phyloP scores from a whole-genome alignment of 2,113 vertebrate species.

The Delphinapterus leucas region DNA sequence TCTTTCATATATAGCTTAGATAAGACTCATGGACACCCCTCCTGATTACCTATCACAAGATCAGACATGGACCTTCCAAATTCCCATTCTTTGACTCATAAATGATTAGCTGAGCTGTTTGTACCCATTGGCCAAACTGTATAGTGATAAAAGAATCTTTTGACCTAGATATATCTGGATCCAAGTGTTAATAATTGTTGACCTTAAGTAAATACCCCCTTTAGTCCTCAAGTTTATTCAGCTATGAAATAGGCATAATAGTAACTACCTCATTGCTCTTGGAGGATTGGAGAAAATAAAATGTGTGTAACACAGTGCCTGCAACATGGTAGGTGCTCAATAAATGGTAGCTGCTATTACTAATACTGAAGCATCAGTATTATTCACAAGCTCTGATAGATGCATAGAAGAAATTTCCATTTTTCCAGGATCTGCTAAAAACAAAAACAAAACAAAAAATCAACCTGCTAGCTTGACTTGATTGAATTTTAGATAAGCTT shows the following conservation, averaged over 20 bases:
- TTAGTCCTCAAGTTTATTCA: neutral
- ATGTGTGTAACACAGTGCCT: neutral
- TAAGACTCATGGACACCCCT: neutral
- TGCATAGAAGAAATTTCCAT: rapidly evolving
- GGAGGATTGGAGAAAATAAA: neutral
- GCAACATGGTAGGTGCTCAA: neutral
- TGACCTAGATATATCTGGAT: neutral
- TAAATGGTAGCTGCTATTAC: neutral
- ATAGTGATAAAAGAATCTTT: neutral
- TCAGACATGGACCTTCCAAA: neutral
- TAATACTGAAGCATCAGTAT: neutral
- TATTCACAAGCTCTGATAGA: neutral
- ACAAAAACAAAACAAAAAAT: neutral
- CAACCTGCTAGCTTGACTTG: neutral
- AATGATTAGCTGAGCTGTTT: neutral
- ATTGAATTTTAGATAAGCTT: neutral
- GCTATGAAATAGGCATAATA: neutral
- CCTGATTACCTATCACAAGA: neutral
- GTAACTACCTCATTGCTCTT: neutral
- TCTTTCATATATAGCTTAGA: neutral
- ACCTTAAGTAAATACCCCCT: neutral
- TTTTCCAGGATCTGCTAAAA: neutral
- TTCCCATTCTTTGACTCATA: neutral
- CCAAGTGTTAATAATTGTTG: neutral
- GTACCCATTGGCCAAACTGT: neutral